These are phyloP conservation scores for Nycticorax nycticorax DNA, from an alignment of 2,113 vertebrate species.

Conservation along the genomic window DNA sequence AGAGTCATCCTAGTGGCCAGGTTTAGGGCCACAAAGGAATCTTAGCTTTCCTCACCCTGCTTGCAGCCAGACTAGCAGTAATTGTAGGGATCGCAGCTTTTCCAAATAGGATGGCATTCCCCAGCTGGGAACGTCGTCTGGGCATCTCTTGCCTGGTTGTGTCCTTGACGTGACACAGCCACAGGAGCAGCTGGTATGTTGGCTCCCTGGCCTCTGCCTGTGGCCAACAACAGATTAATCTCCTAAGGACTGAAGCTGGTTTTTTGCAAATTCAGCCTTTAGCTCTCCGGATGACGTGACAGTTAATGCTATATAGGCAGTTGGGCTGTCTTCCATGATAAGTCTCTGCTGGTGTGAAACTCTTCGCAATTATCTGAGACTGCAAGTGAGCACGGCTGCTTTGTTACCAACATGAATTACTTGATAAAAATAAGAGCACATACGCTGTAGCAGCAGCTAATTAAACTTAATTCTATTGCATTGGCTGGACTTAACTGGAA, in stretches of 20 bases:
- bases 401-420: neutral
- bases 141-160: neutral
- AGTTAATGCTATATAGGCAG: neutral
- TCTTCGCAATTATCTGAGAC: neutral
- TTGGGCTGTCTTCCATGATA: neutral
- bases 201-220: neutral
- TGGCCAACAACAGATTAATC: neutral
- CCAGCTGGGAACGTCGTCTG: neutral
- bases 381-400: neutral
- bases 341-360: neutral
- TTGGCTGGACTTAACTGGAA: neutral
- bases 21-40: neutral
- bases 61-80: neutral
- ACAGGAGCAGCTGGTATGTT: neutral
- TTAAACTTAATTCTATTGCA: neutral
- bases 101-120: neutral
- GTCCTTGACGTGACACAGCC: neutral
- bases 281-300: accelerated
- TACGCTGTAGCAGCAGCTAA: neutral
- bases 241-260: neutral
- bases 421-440: neutral
- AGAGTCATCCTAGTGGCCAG: neutral
- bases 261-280: neutral
- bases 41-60: neutral
- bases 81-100: neutral